A percentile compares a stretch with the other conserved stretches of the same genome.
These are phyloP conservation scores for Syrphus vitripennis DNA, from an alignment of 2,888 invertebrate genomes.

Conservation along the genomic window DNA sequence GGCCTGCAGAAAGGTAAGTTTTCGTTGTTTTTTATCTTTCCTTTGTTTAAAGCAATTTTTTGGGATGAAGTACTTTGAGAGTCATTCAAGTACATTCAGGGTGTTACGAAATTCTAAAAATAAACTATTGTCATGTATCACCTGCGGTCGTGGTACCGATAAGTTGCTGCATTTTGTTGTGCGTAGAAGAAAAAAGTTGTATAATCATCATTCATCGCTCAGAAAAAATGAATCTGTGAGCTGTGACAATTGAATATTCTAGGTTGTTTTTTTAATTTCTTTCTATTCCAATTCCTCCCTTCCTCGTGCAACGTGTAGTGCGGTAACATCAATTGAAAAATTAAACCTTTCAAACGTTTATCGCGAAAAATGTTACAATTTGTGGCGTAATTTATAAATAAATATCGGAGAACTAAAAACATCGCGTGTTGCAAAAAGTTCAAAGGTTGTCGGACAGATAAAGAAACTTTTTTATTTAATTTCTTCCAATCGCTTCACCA, in stretches of 20 bases:
- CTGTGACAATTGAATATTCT: slow-evolving; percentile 47
- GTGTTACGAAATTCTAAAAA: not conserved
- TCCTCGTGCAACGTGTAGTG: slow-evolving; percentile 7
- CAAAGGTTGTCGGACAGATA: slow-evolving; percentile 1
- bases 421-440: not conserved
- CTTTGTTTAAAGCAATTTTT: slow-evolving; percentile 42
- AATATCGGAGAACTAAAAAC: not conserved
- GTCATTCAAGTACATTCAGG: not conserved
- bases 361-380: not conserved
- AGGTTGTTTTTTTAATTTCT: slow-evolving; percentile 30
- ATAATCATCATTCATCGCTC: slow-evolving; percentile 24
- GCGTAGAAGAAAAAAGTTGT: slow-evolving; percentile 42
- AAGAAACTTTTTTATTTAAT: not conserved
- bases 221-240: slow-evolving; percentile 12
- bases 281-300: not conserved
- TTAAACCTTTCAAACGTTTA: not conserved
- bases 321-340: not conserved
- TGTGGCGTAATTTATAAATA: not conserved
- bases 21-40: slow-evolving; percentile 4
- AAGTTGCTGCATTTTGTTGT: not conserved
- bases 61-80: not conserved
- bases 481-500: not conserved
- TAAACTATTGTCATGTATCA: not conserved
- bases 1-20: slow-evolving; percentile 90
- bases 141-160: not conserved